Percentiles rank a stretch among this genome's conserved stretches.
Conservation (phyloP, 2,113 vertebrate species). For the Rhinoderma darwinii region DNA sequence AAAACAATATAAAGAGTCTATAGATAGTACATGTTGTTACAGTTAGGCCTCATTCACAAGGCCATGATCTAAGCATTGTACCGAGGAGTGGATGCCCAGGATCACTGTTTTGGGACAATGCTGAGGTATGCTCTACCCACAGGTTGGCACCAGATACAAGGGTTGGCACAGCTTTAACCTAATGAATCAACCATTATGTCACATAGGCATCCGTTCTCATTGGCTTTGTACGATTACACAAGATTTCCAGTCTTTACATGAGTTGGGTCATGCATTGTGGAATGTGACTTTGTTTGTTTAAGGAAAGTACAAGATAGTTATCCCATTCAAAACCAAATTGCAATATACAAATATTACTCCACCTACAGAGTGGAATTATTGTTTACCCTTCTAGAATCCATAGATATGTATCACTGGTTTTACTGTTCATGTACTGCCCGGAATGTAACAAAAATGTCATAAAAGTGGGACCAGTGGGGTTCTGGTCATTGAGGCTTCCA, state of each 20-base stretch:
- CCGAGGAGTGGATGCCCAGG: background rate
- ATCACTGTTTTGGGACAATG: background rate
- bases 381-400: background rate
- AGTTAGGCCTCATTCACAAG: too few relatives aligned
- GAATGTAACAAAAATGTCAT: background rate
- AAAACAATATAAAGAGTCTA: too few relatives aligned
- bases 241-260: background rate
- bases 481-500: too few relatives aligned
- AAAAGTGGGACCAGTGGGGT: too few relatives aligned
- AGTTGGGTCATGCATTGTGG: background rate
- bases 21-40: background rate
- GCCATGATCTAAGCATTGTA: background rate
- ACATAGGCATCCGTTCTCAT: background rate
- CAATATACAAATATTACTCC: background rate
- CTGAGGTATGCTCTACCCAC: slow-evolving; percentile 39
- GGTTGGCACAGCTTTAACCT: background rate
- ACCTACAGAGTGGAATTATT: background rate
- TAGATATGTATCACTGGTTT: background rate
- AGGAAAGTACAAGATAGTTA: background rate
- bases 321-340: background rate
- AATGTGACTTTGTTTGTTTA: background rate
- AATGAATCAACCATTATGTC: slow-evolving; percentile 31
- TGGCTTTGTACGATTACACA: background rate
- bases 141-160: slow-evolving; percentile 18
- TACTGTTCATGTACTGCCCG: background rate